These are phyloP conservation scores for Psettodes erumei DNA, from an alignment of 2,113 vertebrate species.

Conservation along the genomic window DNA sequence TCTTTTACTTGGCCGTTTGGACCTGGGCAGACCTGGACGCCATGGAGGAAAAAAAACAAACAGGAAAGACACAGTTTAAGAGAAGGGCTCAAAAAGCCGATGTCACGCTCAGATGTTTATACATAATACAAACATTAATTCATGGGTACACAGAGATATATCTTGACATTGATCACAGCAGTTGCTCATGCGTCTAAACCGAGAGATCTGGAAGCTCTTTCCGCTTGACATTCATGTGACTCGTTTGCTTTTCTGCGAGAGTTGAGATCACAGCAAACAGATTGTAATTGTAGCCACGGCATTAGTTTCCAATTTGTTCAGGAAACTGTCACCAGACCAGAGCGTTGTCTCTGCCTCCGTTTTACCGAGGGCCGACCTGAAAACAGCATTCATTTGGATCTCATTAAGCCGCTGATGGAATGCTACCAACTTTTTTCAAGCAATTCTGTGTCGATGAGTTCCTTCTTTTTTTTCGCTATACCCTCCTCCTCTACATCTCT, in stretches of 20 bases:
- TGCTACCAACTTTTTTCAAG: neutral
- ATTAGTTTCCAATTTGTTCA: constrained; percentile 13
- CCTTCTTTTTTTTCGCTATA: neutral
- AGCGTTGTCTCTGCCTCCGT: neutral
- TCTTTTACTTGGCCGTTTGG: too few species aligned
- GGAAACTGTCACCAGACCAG: constrained; percentile 4
- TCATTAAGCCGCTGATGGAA: constrained; percentile 10
- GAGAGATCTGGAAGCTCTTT: neutral
- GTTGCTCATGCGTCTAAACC: neutral
- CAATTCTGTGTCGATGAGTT: neutral
- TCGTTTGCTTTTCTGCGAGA: neutral
- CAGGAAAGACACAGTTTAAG: neutral
- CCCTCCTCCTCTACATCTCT: neutral
- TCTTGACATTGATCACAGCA: constrained; percentile 19
- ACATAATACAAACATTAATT: neutral
- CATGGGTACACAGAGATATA: neutral
- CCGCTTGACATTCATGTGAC: neutral
- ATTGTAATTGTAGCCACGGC: too few species aligned
- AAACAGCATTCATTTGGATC: constrained; percentile 18
- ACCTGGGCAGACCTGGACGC: neutral
- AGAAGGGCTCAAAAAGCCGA: neutral
- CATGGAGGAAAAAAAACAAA: too few species aligned
- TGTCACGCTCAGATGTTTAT: neutral
- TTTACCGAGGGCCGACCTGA: constrained; percentile 13
- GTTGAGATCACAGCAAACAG: neutral